phyloP scores from a whole-genome alignment of 1,140 invertebrate species.

The Macrostomum lignano region DNA sequence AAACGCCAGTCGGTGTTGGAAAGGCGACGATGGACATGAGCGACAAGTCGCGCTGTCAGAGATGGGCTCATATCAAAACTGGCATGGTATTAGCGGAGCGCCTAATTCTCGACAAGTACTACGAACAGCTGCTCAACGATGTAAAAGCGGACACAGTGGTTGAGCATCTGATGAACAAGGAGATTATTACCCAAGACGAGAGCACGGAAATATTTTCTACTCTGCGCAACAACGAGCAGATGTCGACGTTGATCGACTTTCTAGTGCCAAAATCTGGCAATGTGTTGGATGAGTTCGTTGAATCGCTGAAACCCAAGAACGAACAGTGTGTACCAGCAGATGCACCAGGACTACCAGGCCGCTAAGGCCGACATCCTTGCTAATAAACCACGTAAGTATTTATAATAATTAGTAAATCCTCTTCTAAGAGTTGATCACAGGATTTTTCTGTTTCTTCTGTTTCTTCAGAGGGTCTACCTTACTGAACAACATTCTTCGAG shows the following conservation, averaged over 20 bases:
- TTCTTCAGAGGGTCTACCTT: constrained; percentile 1
- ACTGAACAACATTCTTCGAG: background rate
- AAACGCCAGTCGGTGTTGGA: no score
- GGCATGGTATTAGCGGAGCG: no score
- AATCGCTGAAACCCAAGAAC: background rate
- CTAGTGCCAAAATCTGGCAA: background rate
- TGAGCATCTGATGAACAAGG: background rate
- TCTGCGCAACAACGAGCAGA: background rate
- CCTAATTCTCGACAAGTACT: background rate
- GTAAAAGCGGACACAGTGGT: background rate
- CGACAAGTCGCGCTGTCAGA: no score
- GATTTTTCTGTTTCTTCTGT: background rate
- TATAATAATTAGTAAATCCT: background rate
- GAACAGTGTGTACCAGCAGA: background rate
- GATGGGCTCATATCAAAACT: no score
- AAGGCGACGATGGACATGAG: no score
- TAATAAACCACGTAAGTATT: constrained; percentile 1
- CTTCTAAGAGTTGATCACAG: background rate
- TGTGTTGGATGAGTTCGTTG: background rate
- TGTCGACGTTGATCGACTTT: background rate
- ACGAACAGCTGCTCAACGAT: background rate
- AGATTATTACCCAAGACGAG: background rate
- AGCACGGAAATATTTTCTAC: background rate
- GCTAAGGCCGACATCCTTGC: constrained; percentile 1
- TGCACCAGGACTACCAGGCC: constrained; percentile 1